phyloP scores from a whole-genome alignment of 1,140 invertebrate species.

The Ceratina australensis region DNA sequence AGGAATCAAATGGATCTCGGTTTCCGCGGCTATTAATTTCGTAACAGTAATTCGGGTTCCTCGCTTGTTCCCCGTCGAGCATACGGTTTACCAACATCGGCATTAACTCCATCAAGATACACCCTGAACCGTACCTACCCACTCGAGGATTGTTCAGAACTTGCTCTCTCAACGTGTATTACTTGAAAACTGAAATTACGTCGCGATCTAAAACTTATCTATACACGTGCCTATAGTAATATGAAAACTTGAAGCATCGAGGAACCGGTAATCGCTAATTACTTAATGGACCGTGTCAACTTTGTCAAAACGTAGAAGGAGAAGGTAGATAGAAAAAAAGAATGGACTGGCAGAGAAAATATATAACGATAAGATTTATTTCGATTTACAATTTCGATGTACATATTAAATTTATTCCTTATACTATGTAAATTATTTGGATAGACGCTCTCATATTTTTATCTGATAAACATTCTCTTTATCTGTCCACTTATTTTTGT shows the following conservation, averaged over 20 bases:
- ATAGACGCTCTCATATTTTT: no score
- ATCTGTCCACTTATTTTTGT: no score
- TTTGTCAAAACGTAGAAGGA: not conserved
- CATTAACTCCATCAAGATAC: slow-evolving; percentile 25
- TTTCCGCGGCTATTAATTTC: slow-evolving; percentile 13
- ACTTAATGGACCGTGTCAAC: not conserved
- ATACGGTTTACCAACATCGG: slow-evolving; percentile 31
- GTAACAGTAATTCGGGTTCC: slow-evolving; percentile 19
- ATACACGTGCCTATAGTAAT: not conserved
- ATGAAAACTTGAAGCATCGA: not conserved
- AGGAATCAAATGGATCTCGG: slow-evolving; percentile 3
- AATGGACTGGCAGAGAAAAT: not conserved
- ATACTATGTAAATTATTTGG: no score
- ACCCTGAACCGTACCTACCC: not conserved
- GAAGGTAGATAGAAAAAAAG: not conserved
- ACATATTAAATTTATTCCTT: not conserved
- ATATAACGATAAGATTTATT: not conserved
- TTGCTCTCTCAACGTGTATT: not conserved
- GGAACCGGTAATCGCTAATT: not conserved
- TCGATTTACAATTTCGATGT: not conserved
- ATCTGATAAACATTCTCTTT: no score
- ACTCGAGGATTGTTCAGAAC: slow-evolving; percentile 12
- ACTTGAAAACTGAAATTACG: slow-evolving; percentile 18
- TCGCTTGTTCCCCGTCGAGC: slow-evolving; percentile 5
- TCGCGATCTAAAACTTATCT: no score